Conservation (phyloP, 1,140 invertebrate genomes). For the Nixonia krombeini region DNA sequence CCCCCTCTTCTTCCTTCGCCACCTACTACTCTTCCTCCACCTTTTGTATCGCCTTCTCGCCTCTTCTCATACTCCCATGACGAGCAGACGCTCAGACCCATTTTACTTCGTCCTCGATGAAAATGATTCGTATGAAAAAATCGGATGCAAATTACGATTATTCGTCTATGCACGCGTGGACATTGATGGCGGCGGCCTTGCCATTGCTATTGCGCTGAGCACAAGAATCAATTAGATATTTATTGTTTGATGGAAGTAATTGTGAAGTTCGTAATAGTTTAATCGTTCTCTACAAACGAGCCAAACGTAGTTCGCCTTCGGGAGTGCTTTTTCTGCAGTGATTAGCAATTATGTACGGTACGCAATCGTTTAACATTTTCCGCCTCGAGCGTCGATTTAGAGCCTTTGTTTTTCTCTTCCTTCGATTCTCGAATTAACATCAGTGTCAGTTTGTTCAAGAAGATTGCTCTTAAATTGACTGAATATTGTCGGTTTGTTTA, state of each 20-base stretch:
- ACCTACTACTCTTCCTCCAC: slow-evolving; percentile 30
- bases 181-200: too few relatives aligned
- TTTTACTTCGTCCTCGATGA: too few relatives aligned
- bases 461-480: slow-evolving; percentile 6
- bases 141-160: too few relatives aligned
- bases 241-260: slow-evolving; percentile 20
- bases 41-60: slow-evolving; percentile 34
- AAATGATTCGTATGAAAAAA: too few relatives aligned
- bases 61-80: slow-evolving; percentile 14
- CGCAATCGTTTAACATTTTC: slow-evolving; percentile 13
- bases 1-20: slow-evolving; percentile 29
- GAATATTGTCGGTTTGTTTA: neutral
- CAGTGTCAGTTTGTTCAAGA: slow-evolving; percentile 2
- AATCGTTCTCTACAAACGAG: neutral
- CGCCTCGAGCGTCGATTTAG: slow-evolving; percentile 4
- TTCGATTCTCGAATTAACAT: slow-evolving; percentile 9
- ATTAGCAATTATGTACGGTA: slow-evolving; percentile 18
- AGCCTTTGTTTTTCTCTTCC: slow-evolving; percentile 18
- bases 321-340: slow-evolving; percentile 4
- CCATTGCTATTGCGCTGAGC: too few relatives aligned
- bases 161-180: too few relatives aligned
- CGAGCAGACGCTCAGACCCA: slow-evolving; percentile 23
- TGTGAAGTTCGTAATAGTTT: slow-evolving; percentile 15
- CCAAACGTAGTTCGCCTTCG: neutral
- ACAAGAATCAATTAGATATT: slow-evolving; percentile 10